Base-by-base conservation (phyloP, 1,140 invertebrate genomes). In the Cephus cinctus region DNA sequence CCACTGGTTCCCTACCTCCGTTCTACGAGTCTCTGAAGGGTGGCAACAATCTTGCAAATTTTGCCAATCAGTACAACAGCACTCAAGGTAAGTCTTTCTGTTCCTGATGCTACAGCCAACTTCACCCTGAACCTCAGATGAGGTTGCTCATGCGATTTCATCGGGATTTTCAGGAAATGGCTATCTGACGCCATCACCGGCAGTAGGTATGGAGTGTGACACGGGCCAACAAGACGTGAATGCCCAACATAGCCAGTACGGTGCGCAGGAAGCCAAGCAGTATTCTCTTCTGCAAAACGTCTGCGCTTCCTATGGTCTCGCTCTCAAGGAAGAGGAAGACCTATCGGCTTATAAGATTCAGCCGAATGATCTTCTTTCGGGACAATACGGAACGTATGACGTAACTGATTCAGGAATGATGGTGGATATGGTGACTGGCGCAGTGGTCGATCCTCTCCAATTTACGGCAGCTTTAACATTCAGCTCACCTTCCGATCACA, bases 1-100 rank as follows among this genome's bases (percentile, higher is more conserved):
- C 88, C 2, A 89, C 88, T 1, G 88, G 87, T 0, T 89, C 87
- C 27, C 66, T 92, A 35, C 89, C 89, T 5, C 89, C 89, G 1
- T 91, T 92, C 60, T 90, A 90, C 60, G 89, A 91, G 72, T 90
- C 86, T 11, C 77, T 92, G 0, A 92, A 91, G 69, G 82, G 83
- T 39, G 86, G 86, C 8, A 77, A 78, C 22, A 76, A 75, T 39
- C 52, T 78, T 2, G 71, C 71, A 0, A 86, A 85, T 62, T 87
- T 86, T 42, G 73, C 70, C 12, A 81, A 80, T 51, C 78, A 79
- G 50, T 82, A 79, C 51, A 80, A 78, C 48, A 72, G 71, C 11
- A 58, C 54, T 5, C 64, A 67, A 59, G 61, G 59, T 63, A 57
- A 8, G 15, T 41, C 9, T n/a, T n/a, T n/a, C n/a, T n/a, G n/a